Base-by-base conservation (phyloP, 2,113 vertebrate genomes). In the Capreolus pygargus region DNA sequence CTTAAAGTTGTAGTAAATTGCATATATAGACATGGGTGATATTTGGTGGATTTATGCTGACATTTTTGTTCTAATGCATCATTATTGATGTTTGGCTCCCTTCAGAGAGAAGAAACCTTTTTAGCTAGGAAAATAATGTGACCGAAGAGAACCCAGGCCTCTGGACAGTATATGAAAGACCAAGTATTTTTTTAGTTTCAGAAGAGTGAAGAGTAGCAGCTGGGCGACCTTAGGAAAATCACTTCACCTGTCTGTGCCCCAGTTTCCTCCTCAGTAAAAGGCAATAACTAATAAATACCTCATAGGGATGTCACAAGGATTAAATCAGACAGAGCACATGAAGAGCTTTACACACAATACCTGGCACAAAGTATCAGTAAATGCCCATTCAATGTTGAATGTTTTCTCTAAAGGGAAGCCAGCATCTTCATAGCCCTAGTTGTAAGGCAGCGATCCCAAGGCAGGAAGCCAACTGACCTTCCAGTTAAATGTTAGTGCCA, bases 1-100 rank as follows among this genome's bases (percentile, higher is more conserved):
- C 55, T 98, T 93, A 57, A 86, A 86, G 27, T 78, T 91, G 94
- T 70, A 45, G 36, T 55, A 86, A 95, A 84, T 70, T 91, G 25
- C 3, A 8, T 93, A 25, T 74, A 39, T 55, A 89, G 57, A 67
- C 57, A 64, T 23, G 7, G 61, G 23, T 88, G 30, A 23, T 58
- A 58, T 81, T 89, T 60, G 36, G 30, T 87, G 54, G 25, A 28
- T 85, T 85, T 33, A 61, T n/a, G 55, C 47, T 94, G 74, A 54
- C 45, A 30, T 86, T 70, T 86, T 93, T 91, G 28, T 74, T 83
- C 70, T 23, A 30, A 8, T 15, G 23, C 36, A 67, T 94, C 70
- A 36, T 55, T 96, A 82, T 43, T 36, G 28, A 3, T 90, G 1
- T 58, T 43, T 83, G 47, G 12, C 60, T 94, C 15, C 13, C 17